Conservation (phyloP, 2,113 vertebrate species). For the Brachypteracias leptosomus region DNA sequence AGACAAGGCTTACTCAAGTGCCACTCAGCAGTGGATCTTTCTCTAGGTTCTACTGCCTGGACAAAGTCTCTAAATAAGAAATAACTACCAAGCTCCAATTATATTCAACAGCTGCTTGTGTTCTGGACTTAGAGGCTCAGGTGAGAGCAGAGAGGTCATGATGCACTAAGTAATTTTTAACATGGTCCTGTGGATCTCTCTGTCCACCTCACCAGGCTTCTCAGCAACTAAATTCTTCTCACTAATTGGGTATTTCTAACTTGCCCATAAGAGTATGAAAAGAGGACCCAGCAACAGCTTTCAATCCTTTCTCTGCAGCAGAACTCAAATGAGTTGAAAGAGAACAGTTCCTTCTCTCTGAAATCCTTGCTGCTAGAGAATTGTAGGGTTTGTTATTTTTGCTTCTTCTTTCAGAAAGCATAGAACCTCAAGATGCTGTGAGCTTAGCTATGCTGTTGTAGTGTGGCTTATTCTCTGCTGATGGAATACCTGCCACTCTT, state of each 20-base stretch:
- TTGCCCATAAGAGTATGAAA: background rate
- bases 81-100: background rate
- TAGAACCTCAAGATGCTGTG: background rate
- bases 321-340: background rate
- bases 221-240: background rate
- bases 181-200: background rate
- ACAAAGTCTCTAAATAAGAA: background rate
- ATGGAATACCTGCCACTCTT: background rate
- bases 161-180: background rate
- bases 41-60: background rate
- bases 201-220: background rate
- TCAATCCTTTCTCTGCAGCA: background rate
- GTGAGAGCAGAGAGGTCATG: background rate
- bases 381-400: background rate
- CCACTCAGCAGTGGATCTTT: background rate
- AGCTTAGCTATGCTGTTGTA: background rate
- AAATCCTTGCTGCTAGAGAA: background rate
- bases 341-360: background rate
- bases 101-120: background rate
- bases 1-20: background rate
- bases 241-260: background rate
- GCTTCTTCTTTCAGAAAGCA: background rate
- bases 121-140: background rate
- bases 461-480: background rate
- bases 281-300: background rate